Conservation (phyloP, 2,797 vertebrate genomes). For the Rhadinocentrus ornatus region DNA sequence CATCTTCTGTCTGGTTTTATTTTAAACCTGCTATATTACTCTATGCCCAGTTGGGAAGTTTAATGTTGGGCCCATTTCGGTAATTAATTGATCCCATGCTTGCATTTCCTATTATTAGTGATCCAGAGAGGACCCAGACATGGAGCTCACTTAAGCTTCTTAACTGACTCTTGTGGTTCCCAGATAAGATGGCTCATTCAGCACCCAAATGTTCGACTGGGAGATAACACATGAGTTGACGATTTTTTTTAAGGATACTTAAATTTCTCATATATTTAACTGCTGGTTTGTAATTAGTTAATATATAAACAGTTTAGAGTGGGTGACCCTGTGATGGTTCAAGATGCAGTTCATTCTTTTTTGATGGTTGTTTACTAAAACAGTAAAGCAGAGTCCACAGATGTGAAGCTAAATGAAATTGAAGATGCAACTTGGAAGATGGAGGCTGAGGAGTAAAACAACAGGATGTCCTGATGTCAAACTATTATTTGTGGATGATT, state of each 20-base stretch:
- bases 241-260: background rate
- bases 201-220: no score
- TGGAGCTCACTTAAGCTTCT: no score
- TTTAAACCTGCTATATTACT: no score
- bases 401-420: background rate
- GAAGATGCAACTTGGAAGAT: background rate
- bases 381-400: background rate
- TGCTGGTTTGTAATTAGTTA: background rate
- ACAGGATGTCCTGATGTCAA: background rate
- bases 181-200: no score
- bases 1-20: no score
- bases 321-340: background rate
- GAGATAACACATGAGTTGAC: background rate
- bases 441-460: background rate
- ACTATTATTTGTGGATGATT: background rate
- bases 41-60: no score
- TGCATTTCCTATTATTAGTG: no score
- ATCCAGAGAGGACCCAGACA: no score
- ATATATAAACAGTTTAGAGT: background rate
- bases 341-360: background rate
- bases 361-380: background rate
- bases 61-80: no score
- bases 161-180: no score
- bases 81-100: no score
- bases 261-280: background rate